These are phyloP conservation scores for Hystrix cristata DNA, from an alignment of 2,113 vertebrate species.

Conservation along the genomic window DNA sequence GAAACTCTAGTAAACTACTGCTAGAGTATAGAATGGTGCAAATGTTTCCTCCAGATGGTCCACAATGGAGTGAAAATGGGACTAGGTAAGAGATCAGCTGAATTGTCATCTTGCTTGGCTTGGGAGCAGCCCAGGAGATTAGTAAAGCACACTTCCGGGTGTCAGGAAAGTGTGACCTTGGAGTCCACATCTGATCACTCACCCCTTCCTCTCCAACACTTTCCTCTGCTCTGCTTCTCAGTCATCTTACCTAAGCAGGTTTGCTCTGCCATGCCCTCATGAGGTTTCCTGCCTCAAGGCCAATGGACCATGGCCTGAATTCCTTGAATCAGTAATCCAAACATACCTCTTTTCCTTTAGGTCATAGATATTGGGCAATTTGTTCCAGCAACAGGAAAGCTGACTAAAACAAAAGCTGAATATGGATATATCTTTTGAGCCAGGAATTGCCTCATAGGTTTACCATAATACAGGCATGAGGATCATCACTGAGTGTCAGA, in stretches of 20 bases:
- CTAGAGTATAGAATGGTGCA: background rate
- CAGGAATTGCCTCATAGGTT: background rate
- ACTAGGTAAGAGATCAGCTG: background rate
- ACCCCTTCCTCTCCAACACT: background rate
- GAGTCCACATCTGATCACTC: background rate
- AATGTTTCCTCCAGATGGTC: background rate
- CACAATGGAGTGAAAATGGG: background rate
- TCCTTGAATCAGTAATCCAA: background rate
- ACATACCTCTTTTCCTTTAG: background rate
- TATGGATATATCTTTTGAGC: background rate
- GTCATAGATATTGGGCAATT: background rate
- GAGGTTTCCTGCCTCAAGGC: background rate
- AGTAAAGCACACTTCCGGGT: background rate
- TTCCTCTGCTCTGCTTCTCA: background rate
- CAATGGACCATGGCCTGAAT: background rate
- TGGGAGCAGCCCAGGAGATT: background rate
- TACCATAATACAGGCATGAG: background rate
- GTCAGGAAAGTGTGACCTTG: background rate
- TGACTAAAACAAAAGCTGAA: background rate
- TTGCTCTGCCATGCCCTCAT: background rate
- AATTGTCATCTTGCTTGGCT: background rate
- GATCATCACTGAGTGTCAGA: background rate
- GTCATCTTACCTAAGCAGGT: background rate
- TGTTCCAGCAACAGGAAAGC: background rate
- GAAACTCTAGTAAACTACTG: background rate